phyloP scores from a whole-genome alignment of 2,113 vertebrate genomes.

The Taurulus bubalis region DNA sequence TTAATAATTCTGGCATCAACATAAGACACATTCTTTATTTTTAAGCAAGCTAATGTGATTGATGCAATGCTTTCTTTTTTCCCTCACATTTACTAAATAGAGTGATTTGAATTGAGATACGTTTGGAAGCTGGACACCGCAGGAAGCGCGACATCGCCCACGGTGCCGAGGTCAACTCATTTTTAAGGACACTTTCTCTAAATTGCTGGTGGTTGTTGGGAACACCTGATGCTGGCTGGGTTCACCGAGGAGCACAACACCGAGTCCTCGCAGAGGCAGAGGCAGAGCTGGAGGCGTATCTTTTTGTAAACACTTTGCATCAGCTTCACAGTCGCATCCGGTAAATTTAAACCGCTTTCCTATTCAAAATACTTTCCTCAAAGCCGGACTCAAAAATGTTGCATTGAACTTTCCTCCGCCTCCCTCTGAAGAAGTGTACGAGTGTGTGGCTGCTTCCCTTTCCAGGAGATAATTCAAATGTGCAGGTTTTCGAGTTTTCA shows the following conservation, averaged over 20 bases:
- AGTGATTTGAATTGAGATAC: neutral
- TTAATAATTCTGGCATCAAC: neutral
- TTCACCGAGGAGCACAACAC: slow-evolving; percentile 18
- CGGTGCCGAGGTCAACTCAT: slow-evolving; percentile 36
- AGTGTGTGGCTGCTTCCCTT: neutral
- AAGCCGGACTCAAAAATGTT: slow-evolving; percentile 14
- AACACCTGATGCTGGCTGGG: slow-evolving; percentile 47
- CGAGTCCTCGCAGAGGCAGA: slow-evolving; percentile 10
- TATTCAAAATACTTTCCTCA: neutral
- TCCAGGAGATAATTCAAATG: neutral
- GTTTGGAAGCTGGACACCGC: neutral
- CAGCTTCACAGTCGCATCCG: neutral
- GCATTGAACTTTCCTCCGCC: neutral
- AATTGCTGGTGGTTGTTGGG: slow-evolving; percentile 34
- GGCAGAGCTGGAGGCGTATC: slow-evolving; percentile 8
- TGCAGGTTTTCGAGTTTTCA: neutral
- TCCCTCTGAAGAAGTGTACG: neutral
- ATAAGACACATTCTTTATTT: neutral
- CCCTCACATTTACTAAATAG: neutral
- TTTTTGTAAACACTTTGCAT: slow-evolving; percentile 20
- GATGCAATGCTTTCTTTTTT: neutral
- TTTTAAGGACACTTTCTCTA: slow-evolving; percentile 30
- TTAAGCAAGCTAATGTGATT: neutral
- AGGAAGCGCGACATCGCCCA: neutral
- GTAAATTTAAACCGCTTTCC: slow-evolving; percentile 3